Base-by-base conservation (phyloP, 2,113 vertebrate species). In the Entomyzon cyanotis region DNA sequence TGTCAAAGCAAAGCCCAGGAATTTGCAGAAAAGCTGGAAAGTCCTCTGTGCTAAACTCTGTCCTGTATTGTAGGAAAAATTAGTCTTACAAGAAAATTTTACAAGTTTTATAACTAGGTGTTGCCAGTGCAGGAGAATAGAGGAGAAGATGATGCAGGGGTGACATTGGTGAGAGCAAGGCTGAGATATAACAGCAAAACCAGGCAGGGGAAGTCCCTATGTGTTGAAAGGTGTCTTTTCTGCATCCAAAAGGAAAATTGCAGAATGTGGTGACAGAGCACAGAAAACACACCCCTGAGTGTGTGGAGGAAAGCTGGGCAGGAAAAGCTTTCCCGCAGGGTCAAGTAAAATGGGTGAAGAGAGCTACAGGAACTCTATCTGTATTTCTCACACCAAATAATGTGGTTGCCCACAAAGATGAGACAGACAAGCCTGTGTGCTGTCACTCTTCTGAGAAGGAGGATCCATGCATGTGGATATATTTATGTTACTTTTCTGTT, bases 201-300 rank as follows among this genome's bases (percentile, higher is more conserved):
- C 33, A 62, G 46, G 27, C 30, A 62, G 6, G 31, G 22, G 41
- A 86, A 23, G 28, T 41, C 44, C 0, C 0, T 22, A 31, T 0
- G 0, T 1, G 0, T 50, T 52, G 41, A 74, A 84, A 90, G 59
- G 22, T 52, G 39, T 4, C 75, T 33, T 78, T 82, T 52, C 30
- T 60, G 44, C 35, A 42, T 12, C 23, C 0, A 0, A 39, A 73
- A 58, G 47, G 30, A 83, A 47, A 77, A 63, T 12, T 39, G 41
- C 20, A 60, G 58, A 60, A 60, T 46, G 17, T 11, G 31, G 16
- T 35, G 13, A 58, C 68, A 87, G 37, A 79, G 58, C 7, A 4
- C 25, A 69, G 30, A 46, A 73, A 68, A 47, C 0, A 1, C 3
- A 1, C n/a, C 17, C 25, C 33, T 1, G 1, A 13, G 14, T 59